Evolutionary conservation across 1,140 invertebrate species (phyloP).

Genomic region (Drosophila willistoni): DNA sequence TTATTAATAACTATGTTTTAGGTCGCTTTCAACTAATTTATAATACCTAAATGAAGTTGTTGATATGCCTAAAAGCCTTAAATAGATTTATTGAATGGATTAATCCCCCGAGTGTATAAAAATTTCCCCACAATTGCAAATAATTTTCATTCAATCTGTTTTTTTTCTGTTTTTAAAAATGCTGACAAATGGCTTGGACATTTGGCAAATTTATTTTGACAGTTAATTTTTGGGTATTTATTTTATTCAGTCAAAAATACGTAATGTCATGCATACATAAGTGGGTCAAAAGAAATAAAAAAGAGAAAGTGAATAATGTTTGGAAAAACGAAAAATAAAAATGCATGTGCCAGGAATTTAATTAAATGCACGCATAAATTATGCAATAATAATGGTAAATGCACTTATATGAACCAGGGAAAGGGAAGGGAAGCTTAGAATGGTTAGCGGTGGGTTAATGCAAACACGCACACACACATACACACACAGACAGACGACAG

Average conservation of each 20-base stretch:
- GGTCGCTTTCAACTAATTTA: too few relatives aligned
- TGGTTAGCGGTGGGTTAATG: slow-evolving; percentile 16
- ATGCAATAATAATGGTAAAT: slow-evolving; percentile 68
- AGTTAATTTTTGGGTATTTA: slow-evolving; percentile 55
- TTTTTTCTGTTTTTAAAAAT: slow-evolving; percentile 24
- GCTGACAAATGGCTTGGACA: slow-evolving; percentile 53
- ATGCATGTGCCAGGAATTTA: slow-evolving; percentile 65
- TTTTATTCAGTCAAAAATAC: slow-evolving; percentile 60
- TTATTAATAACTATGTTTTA: too few relatives aligned
- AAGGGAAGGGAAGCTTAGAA: not conserved
- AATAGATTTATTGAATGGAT: not conserved
- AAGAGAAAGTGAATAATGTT: slow-evolving; percentile 8
- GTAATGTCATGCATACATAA: slow-evolving; percentile 18
- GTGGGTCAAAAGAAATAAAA: slow-evolving; percentile 40
- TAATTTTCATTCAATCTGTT: not conserved
- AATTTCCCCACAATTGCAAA: not conserved
- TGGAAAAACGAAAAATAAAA: slow-evolving; percentile 37
- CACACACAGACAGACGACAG: slow-evolving; percentile 12
- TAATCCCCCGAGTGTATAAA: not conserved
- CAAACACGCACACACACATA: not conserved
- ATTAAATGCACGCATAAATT: slow-evolving; percentile 77
- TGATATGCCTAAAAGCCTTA: not conserved
- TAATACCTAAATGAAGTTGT: not conserved
- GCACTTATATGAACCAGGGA: slow-evolving; percentile 31
- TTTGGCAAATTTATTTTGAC: slow-evolving; percentile 54